These are phyloP conservation scores for Larimichthys crocea DNA, from an alignment of 2,113 vertebrate genomes.

Conservation along the genomic window DNA sequence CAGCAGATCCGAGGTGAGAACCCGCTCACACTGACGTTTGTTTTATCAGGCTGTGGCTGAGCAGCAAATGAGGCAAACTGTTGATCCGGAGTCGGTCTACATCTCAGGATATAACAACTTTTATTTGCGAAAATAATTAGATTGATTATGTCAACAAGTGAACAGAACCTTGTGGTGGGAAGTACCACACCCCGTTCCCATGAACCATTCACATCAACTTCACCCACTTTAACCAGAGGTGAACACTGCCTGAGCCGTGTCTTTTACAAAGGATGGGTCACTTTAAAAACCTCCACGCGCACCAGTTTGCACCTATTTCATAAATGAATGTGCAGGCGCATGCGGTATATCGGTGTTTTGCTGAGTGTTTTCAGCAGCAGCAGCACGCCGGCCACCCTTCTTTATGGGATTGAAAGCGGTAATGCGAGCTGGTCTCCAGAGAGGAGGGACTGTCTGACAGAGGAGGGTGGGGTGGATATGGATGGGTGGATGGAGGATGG, in stretches of 20 bases:
- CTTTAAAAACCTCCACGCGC: neutral
- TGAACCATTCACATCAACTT: neutral
- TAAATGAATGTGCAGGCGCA: constrained; percentile 14
- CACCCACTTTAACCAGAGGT: neutral
- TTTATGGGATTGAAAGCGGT: constrained; percentile 57
- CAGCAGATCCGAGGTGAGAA: constrained; percentile 22
- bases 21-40: neutral
- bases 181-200: constrained; percentile 1
- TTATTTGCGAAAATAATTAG: neutral
- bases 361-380: constrained; percentile 46
- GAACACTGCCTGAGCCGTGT: neutral
- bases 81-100: neutral
- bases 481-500: neutral
- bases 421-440: constrained; percentile 72
- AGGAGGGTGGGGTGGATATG: neutral
- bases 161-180: neutral
- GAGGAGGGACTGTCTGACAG: constrained; percentile 22
- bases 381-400: constrained; percentile 12
- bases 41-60: neutral
- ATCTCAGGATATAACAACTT: neutral
- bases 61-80: constrained; percentile 6
- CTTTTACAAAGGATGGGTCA: neutral
- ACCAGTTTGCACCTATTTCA: neutral
- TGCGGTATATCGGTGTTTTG: constrained; percentile 54
- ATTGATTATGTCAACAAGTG: constrained; percentile 43